These are phyloP conservation scores for Pantherophis guttatus DNA, from an alignment of 2,113 vertebrate genomes.

Conservation along the genomic window DNA sequence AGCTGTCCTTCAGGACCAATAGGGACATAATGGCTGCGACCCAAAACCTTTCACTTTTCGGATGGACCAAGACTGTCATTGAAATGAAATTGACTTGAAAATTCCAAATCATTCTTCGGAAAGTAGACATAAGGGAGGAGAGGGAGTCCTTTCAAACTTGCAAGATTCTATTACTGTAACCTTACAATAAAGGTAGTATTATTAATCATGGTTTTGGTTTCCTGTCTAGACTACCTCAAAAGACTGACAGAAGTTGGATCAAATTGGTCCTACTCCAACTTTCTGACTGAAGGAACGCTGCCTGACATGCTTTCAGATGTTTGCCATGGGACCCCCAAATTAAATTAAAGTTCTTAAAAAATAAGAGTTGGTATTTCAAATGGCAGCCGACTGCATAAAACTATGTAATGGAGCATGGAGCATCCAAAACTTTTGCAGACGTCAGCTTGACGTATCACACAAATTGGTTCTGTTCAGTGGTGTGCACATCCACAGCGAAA, in stretches of 20 bases:
- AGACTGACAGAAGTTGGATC: neutral
- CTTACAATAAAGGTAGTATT: neutral
- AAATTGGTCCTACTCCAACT: neutral
- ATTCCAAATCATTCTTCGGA: constrained; percentile 28
- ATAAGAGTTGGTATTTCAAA: neutral
- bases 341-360: neutral
- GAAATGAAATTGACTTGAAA: constrained; percentile 42
- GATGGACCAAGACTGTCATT: constrained; percentile 33
- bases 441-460: neutral
- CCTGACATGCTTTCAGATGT: neutral
- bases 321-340: neutral
- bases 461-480: neutral
- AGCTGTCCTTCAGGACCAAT: neutral
- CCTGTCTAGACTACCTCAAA: neutral
- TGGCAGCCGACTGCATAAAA: neutral
- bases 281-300: neutral
- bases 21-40: constrained; percentile 7
- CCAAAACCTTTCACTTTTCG: neutral
- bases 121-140: neutral
- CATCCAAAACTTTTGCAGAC: neutral
- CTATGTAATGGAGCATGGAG: neutral
- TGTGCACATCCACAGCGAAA: neutral
- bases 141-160: neutral
- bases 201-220: neutral
- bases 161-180: neutral